Evolutionary conservation across 2,797 vertebrate species (phyloP).

Genomic region (Bucorvus abyssinicus): DNA sequence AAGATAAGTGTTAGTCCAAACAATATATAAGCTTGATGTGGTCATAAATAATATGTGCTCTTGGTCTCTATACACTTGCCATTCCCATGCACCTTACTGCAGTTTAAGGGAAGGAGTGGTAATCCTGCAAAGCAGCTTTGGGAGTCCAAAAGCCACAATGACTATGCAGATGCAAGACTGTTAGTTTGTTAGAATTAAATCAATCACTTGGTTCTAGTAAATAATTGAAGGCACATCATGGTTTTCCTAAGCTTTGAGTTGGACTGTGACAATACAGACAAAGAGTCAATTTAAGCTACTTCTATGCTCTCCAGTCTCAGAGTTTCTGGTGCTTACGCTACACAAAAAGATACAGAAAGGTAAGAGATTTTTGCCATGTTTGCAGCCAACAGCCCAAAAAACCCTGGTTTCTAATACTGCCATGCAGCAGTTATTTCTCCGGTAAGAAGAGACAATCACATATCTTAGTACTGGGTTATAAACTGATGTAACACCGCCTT

Average conservation of each 20-base stretch:
- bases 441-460: neutral
- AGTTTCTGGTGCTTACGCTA: neutral
- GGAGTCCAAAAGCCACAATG: neutral
- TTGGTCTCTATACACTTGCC: neutral
- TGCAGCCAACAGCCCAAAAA: neutral
- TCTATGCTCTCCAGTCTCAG: slow-evolving; percentile 9
- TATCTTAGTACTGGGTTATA: neutral
- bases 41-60: neutral
- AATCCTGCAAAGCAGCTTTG: neutral
- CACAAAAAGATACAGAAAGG: neutral
- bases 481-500: neutral
- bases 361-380: neutral
- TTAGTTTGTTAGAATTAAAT: slow-evolving; percentile 53
- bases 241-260: neutral
- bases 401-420: neutral
- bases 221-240: neutral
- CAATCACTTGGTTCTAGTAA: neutral
- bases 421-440: neutral
- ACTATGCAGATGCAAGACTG: neutral
- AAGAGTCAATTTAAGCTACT: slow-evolving; percentile 14
- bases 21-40: neutral
- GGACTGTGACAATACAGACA: neutral
- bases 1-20: neutral
- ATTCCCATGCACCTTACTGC: neutral
- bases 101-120: neutral